phyloP scores from a whole-genome alignment of 2,797 vertebrate genomes.

The Chiloscyllium punctatum region DNA sequence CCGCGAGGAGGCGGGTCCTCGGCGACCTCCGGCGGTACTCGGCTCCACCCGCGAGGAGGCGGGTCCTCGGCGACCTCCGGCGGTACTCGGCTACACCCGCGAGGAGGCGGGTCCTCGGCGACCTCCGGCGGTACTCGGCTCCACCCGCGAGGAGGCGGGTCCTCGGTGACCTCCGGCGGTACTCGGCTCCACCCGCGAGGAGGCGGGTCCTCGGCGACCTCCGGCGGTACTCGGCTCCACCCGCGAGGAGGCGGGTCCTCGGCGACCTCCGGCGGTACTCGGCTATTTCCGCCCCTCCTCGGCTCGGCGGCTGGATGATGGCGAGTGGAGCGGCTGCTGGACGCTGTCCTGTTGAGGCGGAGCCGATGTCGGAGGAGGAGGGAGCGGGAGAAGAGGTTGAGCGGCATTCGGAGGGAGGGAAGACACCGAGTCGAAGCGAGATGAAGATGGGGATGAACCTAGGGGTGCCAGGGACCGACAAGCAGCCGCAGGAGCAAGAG shows the following conservation, averaged over 20 bases:
- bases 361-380: background rate
- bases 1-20: background rate
- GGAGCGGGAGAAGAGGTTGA: background rate
- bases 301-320: background rate
- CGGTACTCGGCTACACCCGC: background rate
- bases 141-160: background rate
- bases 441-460: conserved; percentile 26
- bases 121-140: too few species aligned
- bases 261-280: too few species aligned
- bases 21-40: background rate
- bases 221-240: background rate
- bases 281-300: background rate
- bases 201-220: background rate
- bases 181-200: background rate
- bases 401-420: background rate
- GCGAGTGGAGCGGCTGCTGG: background rate
- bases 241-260: background rate
- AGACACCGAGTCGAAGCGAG: background rate
- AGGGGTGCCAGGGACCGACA: background rate
- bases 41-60: background rate
- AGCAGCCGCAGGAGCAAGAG: too few species aligned
- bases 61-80: background rate
- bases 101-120: too few species aligned
- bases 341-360: background rate
- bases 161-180: too few species aligned